Conservation (phyloP, 1,140 invertebrate genomes). For the Chrysomallon squamiferum region DNA sequence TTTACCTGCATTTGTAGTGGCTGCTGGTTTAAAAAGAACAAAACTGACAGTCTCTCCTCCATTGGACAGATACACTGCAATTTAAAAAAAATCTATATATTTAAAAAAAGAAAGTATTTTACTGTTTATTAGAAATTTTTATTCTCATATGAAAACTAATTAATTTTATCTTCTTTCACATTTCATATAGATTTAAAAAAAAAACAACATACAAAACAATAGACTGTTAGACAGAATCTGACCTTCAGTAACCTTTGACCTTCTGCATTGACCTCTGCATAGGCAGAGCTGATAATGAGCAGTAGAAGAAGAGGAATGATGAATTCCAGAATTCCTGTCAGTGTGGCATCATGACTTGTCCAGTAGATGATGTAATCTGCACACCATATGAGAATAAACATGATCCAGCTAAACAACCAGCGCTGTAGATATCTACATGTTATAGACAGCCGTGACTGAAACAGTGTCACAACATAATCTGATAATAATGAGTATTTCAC, state of each 20-base stretch:
- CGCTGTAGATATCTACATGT: slow-evolving; percentile 59
- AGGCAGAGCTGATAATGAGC: slow-evolving; percentile 56
- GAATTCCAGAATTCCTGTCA: slow-evolving; percentile 56
- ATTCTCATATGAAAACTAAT: too few species aligned
- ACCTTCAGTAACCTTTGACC: slow-evolving; percentile 57
- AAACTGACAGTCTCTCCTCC: slow-evolving; percentile 30
- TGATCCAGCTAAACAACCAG: slow-evolving; percentile 60
- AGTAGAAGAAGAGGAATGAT: slow-evolving; percentile 57
- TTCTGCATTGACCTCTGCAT: slow-evolving; percentile 63
- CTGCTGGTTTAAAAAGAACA: slow-evolving; percentile 36
- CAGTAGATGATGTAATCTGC: slow-evolving; percentile 51
- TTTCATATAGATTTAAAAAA: too few species aligned
- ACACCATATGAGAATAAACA: slow-evolving; percentile 56
- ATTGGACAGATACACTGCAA: slow-evolving; percentile 51
- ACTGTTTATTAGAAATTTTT: neutral
- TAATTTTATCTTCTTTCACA: too few species aligned
- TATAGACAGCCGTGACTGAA: slow-evolving; percentile 52
- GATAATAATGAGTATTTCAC: neutral
- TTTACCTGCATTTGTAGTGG: slow-evolving; percentile 44
- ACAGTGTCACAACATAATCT: neutral
- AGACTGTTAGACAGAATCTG: too few species aligned
- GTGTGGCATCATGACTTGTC: slow-evolving; percentile 45
- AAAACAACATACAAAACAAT: too few species aligned
- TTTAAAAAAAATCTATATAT: slow-evolving; percentile 3
- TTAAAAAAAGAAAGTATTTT: neutral